phyloP scores from a whole-genome alignment of 2,888 invertebrate species.

The Cryptocephalus primarius region DNA sequence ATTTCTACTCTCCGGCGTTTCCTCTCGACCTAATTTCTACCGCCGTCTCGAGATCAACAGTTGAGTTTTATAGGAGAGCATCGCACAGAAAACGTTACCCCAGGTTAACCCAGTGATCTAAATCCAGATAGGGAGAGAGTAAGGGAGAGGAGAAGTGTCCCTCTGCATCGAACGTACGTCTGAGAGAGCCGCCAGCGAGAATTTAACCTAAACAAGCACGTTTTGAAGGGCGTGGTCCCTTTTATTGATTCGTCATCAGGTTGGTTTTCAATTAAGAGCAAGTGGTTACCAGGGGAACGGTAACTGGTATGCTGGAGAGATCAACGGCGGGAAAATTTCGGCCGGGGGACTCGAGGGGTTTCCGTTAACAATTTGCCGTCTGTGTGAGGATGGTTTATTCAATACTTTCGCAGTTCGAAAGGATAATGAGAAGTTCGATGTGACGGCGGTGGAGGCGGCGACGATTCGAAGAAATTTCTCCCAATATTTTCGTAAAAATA shows the following conservation, averaged over 20 bases:
- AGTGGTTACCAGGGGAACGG: slow-evolving; percentile 40
- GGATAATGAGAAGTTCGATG: no score
- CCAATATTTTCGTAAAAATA: no score
- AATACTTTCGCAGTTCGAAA: no score
- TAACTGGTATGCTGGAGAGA: slow-evolving; percentile 15
- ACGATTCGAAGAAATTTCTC: no score
- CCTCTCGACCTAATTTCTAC: no score
- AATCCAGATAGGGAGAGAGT: not conserved
- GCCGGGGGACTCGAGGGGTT: not conserved
- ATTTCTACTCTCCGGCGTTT: no score
- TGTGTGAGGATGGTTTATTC: no score
- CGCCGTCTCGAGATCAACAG: no score
- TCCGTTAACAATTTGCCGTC: no score
- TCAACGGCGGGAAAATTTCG: slow-evolving; percentile 5
- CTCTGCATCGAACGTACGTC: not conserved
- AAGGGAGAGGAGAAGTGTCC: slow-evolving; percentile 1
- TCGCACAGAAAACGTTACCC: not conserved
- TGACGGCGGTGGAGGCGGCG: not conserved
- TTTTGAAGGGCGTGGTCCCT: slow-evolving; percentile 22
- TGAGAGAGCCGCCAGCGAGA: slow-evolving; percentile 5
- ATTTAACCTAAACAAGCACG: slow-evolving; percentile 15
- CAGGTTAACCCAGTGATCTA: slow-evolving; percentile 7
- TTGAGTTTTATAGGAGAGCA: no score
- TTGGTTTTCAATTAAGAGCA: slow-evolving; percentile 42
- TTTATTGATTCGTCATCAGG: slow-evolving; percentile 43